Conservation (phyloP, 2,888 invertebrate genomes). For the Bombylius discolor region DNA sequence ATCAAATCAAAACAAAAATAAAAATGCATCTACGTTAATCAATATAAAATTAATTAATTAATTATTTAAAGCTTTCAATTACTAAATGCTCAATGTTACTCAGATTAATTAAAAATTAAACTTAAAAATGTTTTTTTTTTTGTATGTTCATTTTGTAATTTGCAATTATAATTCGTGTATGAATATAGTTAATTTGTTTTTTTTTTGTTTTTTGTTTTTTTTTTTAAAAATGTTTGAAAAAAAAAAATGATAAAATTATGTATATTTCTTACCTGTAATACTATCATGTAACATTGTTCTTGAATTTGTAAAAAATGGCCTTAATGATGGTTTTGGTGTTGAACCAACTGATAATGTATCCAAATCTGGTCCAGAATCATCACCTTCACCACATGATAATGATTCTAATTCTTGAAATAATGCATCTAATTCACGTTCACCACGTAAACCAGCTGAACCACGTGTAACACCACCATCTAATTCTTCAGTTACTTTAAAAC, state of each 20-base stretch:
- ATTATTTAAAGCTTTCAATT: no score
- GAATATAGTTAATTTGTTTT: no score
- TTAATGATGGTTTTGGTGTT: slow-evolving; percentile 88
- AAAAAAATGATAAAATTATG: background rate
- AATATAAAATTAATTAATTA: no score
- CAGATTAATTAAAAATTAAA: no score
- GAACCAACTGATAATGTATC: slow-evolving; percentile 95
- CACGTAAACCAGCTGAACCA: slow-evolving; percentile 48
- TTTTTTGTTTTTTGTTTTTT: no score
- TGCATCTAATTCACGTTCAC: slow-evolving; percentile 83
- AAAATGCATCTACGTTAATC: no score
- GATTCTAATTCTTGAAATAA: slow-evolving; percentile 93
- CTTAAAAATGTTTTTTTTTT: no score
- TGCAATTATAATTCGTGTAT: no score
- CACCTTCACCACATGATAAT: slow-evolving; percentile 66
- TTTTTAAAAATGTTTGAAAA: background rate
- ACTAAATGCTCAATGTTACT: no score
- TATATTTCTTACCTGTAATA: slow-evolving; percentile 19
- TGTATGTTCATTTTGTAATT: no score
- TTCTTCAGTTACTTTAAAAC: slow-evolving; percentile 89
- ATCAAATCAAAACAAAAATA: no score
- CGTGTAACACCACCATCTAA: slow-evolving; percentile 53
- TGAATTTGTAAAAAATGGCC: slow-evolving; percentile 91
- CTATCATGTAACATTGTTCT: slow-evolving; percentile 54
- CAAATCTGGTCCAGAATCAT: slow-evolving; percentile 87